Base-by-base conservation (phyloP, 2,113 vertebrate species). In the Gavialis gangeticus region DNA sequence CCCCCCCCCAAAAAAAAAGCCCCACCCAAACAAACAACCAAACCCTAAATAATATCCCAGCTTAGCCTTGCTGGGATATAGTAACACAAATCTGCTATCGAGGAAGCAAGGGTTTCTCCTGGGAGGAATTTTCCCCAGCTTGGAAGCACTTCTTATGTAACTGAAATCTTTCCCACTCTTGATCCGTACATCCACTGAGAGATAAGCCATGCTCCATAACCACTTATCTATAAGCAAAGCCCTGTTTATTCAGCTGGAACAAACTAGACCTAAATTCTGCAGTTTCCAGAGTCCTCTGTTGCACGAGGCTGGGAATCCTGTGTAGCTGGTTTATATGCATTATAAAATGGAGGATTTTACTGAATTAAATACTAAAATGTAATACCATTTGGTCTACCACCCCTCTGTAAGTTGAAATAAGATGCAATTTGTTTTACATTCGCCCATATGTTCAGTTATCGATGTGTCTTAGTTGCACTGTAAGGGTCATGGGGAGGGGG, bases 171-270 rank as follows among this genome's bases (percentile, higher is more conserved):
- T 69, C 34, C 62, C 55, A 30, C 2, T 89, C 78, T 54, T 3
- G 69, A 92, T 86, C 56, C 82, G 34, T 37, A 91, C 79, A 80
- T 71, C 58, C 5, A 66, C 46, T 19, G 62, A 80, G 82, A n/a
- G 18, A 18, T 83, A 67, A 16, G 4, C 16, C 12, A 79, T 3
- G 10, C 87, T 66, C 83, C 58, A 63, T 62, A 92, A 87, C 92
- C n/a, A 27, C 25, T 64, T 88, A 69, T 75, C 62, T 64, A 60
- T 21, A 87, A 71, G 66, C 37, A 85, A 80, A 84, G 56, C 30
- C 56, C n/a, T 62, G 71, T 18, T 27, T 89, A 84, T 71, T 54
- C 59, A 79, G 2, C 86, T 81, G 37, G 22, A 66, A 34, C 24
- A 91, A 25, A 25, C 12, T 4, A n/a, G 46, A 57, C 77, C 21